Evolutionary conservation across 2,888 invertebrate genomes (phyloP).

Genomic region (Scaptomyza polygonia): DNA sequence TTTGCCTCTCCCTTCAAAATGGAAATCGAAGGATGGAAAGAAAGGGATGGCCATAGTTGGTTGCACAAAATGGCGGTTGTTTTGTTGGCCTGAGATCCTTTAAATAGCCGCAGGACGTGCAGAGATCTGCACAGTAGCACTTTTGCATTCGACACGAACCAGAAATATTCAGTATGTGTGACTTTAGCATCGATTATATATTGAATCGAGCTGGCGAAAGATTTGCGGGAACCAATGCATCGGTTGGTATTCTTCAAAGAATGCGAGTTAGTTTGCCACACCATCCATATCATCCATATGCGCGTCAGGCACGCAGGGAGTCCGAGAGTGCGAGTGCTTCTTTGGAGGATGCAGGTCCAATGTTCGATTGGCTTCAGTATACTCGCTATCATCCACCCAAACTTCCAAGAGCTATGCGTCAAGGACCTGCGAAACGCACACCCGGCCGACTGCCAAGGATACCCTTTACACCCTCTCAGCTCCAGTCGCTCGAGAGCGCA

Average conservation of each 20-base stretch:
- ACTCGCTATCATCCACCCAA: slow-evolving; percentile 90
- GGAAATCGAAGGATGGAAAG: slow-evolving; percentile 4
- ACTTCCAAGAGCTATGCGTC: slow-evolving; percentile 85
- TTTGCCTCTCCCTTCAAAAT: slow-evolving; percentile 3
- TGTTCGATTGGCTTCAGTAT: slow-evolving; percentile 88
- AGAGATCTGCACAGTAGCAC: slow-evolving; percentile 57
- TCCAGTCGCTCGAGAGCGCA: slow-evolving; percentile 87
- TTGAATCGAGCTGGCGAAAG: slow-evolving; percentile 86
- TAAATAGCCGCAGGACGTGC: slow-evolving; percentile 68
- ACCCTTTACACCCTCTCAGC: slow-evolving; percentile 88
- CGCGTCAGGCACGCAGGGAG: slow-evolving; percentile 31
- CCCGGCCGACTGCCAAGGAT: slow-evolving; percentile 88
- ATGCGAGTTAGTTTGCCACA: slow-evolving; percentile 44
- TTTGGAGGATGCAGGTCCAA: slow-evolving; percentile 61
- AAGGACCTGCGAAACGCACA: slow-evolving; percentile 85
- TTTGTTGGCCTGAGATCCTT: slow-evolving; percentile 45
- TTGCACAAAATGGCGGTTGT: slow-evolving; percentile 41
- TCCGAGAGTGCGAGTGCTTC: slow-evolving; percentile 5
- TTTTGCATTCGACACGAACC: slow-evolving; percentile 30
- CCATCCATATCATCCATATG: slow-evolving; percentile 59
- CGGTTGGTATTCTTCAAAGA: slow-evolving; percentile 69
- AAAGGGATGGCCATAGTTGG: slow-evolving; percentile 33
- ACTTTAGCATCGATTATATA: slow-evolving; percentile 87
- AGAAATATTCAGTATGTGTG: slow-evolving; percentile 70
- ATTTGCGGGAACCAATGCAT: slow-evolving; percentile 81